Evolutionary conservation across 2,888 invertebrate genomes (phyloP), one percentile per base, ranked within the genome.

Genomic region (Mesorhabditis spiculigera): DNA sequence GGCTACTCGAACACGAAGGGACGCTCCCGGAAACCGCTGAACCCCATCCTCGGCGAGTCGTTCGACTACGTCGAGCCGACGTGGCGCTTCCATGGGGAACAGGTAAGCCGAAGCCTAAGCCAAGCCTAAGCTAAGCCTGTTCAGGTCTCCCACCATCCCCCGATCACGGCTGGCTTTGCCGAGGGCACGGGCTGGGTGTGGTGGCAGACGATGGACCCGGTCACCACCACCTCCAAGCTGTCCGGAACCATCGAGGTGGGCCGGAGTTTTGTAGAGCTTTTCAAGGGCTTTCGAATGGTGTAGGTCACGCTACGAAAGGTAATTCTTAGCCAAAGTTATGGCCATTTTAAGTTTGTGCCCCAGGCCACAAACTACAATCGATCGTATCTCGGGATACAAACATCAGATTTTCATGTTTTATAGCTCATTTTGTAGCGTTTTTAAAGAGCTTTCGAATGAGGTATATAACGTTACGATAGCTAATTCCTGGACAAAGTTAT

Each of bases 21-120:
- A 85, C 91, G 95, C 42, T 89, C 95, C 58, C 94, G 94, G 44
- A 96, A 96, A 88, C 95, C 95, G 0, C 96, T 96, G 88, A 96
- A 96, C 88, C 95, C 95, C 0, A 89, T 96, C 4, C 90, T 95
- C 13, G 95, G 95, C 0, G 95, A 96, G 88, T 96, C 95, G 0
- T 96, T 92, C 86, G 95, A 96, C 87, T 96, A 93, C 87, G 91
- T 93, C 71, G 97, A 98, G 87, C 89, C 94, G 70, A 97, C 97
- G 65, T 97, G 96, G 95, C 90, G 92, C 73, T 90, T 92, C 28
- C 90, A 97, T 85, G 92, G 92, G 5, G 96, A 97, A 88, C 95
- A 96, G 90, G 93, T 90, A 70, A 70, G 72, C n/a, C n/a, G 8
- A 13, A 50, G 8, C 8, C 58, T 10, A 13, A n/a, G 8, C n/a